These are phyloP conservation scores for Channallabes apus DNA, from an alignment of 2,797 vertebrate species.

Conservation along the genomic window DNA sequence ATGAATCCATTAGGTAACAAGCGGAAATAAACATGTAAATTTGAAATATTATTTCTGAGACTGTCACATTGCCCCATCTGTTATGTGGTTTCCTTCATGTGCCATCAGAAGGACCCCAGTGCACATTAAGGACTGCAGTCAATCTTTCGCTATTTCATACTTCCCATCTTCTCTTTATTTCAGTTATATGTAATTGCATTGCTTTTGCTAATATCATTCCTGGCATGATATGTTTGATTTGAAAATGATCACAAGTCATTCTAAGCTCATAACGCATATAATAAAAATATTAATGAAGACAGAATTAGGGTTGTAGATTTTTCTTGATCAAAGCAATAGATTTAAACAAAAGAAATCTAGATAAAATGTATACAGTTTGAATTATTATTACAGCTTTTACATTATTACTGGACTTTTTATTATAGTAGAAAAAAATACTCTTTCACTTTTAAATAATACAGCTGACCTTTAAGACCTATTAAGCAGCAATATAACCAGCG, in stretches of 20 bases:
- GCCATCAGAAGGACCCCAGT: neutral
- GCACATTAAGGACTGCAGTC: neutral
- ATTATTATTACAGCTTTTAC: neutral
- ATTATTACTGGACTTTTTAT: neutral
- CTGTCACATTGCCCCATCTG: neutral
- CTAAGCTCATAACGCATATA: neutral
- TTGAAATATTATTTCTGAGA: neutral
- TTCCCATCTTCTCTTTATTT: neutral
- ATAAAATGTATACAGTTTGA: neutral
- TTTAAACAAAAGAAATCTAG: too few relatives aligned
- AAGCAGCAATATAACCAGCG: neutral
- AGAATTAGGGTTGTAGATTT: neutral
- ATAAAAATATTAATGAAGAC: neutral
- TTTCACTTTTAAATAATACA: neutral
- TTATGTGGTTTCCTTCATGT: neutral
- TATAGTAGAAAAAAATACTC: neutral
- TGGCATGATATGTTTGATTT: too few relatives aligned
- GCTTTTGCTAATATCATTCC: neutral
- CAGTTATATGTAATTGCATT: neutral
- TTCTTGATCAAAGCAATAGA: neutral
- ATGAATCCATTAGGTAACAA: neutral
- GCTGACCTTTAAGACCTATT: neutral
- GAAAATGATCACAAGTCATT: neutral
- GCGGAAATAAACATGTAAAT: neutral
- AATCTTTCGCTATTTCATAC: neutral